Evolutionary conservation across 2,113 vertebrate species (phyloP), one percentile per base, ranked within the genome.

Genomic region (Mobula birostris): DNA sequence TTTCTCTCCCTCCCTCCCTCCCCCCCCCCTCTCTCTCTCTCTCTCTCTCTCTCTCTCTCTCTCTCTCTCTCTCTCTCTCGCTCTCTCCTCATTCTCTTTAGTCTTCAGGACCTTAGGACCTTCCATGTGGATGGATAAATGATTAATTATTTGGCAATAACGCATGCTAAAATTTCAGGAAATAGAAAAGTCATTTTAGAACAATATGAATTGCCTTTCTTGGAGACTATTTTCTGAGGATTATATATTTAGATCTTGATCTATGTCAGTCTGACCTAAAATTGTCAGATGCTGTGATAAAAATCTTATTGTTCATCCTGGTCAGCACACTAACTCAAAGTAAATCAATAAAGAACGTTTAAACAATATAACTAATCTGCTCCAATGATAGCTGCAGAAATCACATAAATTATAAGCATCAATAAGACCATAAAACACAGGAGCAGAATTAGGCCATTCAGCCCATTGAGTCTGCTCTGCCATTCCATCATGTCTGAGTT

Each of bases 131-230:
- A n/a, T 77, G 7, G 24, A 29, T 77, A 79, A 79, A 79, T 90
- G 6, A 66, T 2, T 14, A 66, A 17, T 6, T 90, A 17, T 90
- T 68, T n/a, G 63, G 12, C 61, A 90, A 14, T 19, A 90, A 32
- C 19, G 17, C 24, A 87, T 56, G 61, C 27, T 29, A 21, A 87
- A 61, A 90, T 27, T 61, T 24, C 56, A n/a, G 58, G 58, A 88
- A 88, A 36, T 66, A 88, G 61, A 66, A 88, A 88, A 17, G 29
- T 19, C 14, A 90, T 90, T n/a, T 68, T 90, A 32, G 85, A 90
- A 66, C n/a, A 90, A 19, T 90, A 68, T 29, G 29, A 15, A 90
- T 66, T 32, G 61, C 8, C 85, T 32, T 66, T 68, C 61, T 32
- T 90, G 85, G 61, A 32, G 85, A 32, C 29, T 1, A 32, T 66